A percentile compares a stretch with the other conserved stretches of the same genome.
phyloP scores from a whole-genome alignment of 2,797 vertebrate species.

The Orientallactaga sibirica region DNA sequence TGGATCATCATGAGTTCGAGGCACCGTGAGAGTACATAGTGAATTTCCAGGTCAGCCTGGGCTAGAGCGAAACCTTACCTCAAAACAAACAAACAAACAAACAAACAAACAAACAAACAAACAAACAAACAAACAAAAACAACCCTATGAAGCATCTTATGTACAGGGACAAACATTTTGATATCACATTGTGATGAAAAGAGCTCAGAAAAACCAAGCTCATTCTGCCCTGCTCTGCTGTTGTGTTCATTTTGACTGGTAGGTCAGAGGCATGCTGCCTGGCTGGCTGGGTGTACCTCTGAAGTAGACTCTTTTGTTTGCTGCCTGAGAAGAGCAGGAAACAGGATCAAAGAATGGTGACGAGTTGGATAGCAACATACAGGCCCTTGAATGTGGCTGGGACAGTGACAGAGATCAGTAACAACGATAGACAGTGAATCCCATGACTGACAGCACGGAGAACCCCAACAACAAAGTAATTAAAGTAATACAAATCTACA shows the following conservation, averaged over 20 bases:
- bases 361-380: neutral
- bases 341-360: conserved; percentile 26
- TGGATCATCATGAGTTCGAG: no score
- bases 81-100: neutral
- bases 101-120: neutral
- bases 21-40: no score
- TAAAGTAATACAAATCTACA: neutral
- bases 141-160: neutral
- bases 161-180: conserved; percentile 9
- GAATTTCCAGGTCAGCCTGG: no score
- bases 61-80: no score
- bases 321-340: conserved; percentile 27
- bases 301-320: conserved; percentile 48
- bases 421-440: neutral
- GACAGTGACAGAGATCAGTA: neutral
- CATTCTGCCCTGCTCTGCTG: neutral
- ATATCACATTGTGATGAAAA: conserved; percentile 28
- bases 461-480: neutral
- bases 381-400: neutral
- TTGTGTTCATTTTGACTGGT: conserved; percentile 46
- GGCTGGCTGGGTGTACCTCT: neutral
- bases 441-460: neutral
- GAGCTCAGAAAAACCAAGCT: conserved; percentile 48
- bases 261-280: conserved; percentile 22
- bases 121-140: no score